A percentile compares a stretch with the other conserved stretches of the same genome.
Conservation (phyloP, 2,113 vertebrate species). For the Grus americana region DNA sequence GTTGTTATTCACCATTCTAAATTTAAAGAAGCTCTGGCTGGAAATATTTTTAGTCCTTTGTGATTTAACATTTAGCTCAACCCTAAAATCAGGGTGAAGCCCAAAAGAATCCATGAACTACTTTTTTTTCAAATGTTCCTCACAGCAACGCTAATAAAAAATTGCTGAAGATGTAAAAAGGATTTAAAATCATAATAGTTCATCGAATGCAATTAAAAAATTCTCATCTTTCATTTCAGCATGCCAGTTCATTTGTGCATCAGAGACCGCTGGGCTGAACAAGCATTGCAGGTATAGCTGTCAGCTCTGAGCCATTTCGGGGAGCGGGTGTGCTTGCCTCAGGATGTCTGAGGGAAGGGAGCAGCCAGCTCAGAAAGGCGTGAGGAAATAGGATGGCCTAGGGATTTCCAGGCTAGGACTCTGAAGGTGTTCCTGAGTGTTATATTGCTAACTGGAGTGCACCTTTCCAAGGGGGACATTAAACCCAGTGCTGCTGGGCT, state of each 20-base stretch:
- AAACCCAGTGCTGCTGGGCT: background rate
- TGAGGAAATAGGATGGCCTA: background rate
- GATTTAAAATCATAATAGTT: background rate
- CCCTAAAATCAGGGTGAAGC: background rate
- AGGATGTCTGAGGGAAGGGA: background rate
- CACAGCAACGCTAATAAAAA: background rate
- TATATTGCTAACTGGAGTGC: background rate
- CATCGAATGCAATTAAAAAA: background rate
- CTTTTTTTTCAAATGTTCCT: background rate
- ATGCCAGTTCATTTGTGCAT: background rate
- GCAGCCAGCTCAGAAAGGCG: background rate
- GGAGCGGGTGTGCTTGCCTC: background rate
- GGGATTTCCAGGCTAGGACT: background rate
- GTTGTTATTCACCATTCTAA: background rate
- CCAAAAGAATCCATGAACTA: background rate
- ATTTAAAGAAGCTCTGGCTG: background rate
- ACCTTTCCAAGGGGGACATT: background rate
- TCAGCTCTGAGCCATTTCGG: background rate
- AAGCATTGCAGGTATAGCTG: background rate
- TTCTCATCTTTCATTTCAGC: background rate
- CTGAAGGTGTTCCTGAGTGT: background rate
- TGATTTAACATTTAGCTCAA: background rate
- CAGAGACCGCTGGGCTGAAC: background rate
- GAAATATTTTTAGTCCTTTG: background rate
- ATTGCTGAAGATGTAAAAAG: slow-evolving; percentile 8